These are phyloP conservation scores for Geotrupes spiniger DNA, from an alignment of 2,888 invertebrate species.

Conservation along the genomic window DNA sequence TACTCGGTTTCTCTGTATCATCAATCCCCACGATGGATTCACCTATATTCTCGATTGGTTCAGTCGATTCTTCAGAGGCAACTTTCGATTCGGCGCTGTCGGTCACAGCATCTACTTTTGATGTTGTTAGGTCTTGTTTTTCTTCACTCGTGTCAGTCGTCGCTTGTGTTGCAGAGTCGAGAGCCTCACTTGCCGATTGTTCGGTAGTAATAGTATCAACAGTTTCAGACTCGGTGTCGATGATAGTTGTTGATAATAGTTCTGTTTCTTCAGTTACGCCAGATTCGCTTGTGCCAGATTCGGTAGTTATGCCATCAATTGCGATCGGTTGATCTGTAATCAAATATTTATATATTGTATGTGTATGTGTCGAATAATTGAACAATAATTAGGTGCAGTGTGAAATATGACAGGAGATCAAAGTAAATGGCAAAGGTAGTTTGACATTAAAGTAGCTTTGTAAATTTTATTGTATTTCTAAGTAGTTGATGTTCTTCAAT, in stretches of 20 bases:
- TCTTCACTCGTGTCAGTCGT: slow-evolving; percentile 13
- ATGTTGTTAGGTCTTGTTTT: background rate
- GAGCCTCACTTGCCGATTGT: slow-evolving; percentile 10
- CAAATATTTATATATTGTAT: no score
- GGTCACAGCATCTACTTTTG: background rate
- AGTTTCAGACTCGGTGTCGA: slow-evolving; percentile 4
- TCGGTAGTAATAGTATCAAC: slow-evolving; percentile 10
- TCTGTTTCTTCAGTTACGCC: background rate
- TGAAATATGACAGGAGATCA: no score
- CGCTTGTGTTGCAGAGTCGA: slow-evolving; percentile 12
- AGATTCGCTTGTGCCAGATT: slow-evolving; percentile 5
- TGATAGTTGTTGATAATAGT: background rate
- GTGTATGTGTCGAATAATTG: no score
- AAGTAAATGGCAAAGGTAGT: no score
- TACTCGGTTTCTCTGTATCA: slow-evolving; percentile 25
- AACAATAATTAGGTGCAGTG: no score
- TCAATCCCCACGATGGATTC: slow-evolving; percentile 16
- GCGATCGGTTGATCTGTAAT: no score
- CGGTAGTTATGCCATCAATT: slow-evolving; percentile 19
- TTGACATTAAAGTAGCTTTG: no score
- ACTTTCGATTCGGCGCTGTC: slow-evolving; percentile 14
- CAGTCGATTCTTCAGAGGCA: slow-evolving; percentile 16
- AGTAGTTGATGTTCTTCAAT: no score
- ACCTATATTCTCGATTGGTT: slow-evolving; percentile 27
- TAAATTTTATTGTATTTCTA: no score